Evolutionary conservation across 2,888 invertebrate species (phyloP), one percentile per base, ranked within the genome.

Genomic region (Ptilodon capucinus): DNA sequence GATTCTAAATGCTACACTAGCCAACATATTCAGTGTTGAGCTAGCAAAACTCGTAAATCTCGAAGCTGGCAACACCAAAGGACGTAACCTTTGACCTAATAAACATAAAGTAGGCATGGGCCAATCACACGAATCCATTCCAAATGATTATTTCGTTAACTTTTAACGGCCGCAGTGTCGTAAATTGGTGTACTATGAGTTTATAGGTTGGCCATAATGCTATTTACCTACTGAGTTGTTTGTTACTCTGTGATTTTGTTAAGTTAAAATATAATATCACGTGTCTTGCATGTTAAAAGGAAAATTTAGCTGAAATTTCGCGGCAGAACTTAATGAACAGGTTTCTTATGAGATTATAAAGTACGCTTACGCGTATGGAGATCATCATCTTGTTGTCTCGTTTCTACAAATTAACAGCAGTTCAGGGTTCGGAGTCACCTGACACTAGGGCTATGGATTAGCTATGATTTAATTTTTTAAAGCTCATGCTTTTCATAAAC

Each of bases 121-220:
- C 54, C 51, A 52, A 48, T 48, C 43, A 38, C 47, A 18, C 35
- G 42, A 16, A 11, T 34, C 36, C 41, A 40, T 41, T 46, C 46
- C 38, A 28, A 25, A 5, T 54, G 64, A 62, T 62, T 57, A 64
- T 54, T 46, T 60, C 16, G 54, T 64, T 63, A 64, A 57, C 17
- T 17, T 35, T 35, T 18, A 17, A 35, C 11, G 35, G 7, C 17
- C 11, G 14, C 32, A 0, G 30, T 30, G 13, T n/a, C 30, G 13
- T 30, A 30, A 30, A 30, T 13, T 30, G 30, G 2, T 30, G 13
- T 30, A 30, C 13, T 30, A 13, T 2, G 30, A 23, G 21, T 21
- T 25, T 8, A 2, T 2, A 25, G 7, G 23, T 8, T 25, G 23
- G 23, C n/a, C n/a, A n/a, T n/a, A n/a, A n/a, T n/a, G n/a, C n/a